Evolutionary conservation across 2,888 invertebrate species (phyloP), one percentile per base, ranked within the genome.

Genomic region (Arge pagana): DNA sequence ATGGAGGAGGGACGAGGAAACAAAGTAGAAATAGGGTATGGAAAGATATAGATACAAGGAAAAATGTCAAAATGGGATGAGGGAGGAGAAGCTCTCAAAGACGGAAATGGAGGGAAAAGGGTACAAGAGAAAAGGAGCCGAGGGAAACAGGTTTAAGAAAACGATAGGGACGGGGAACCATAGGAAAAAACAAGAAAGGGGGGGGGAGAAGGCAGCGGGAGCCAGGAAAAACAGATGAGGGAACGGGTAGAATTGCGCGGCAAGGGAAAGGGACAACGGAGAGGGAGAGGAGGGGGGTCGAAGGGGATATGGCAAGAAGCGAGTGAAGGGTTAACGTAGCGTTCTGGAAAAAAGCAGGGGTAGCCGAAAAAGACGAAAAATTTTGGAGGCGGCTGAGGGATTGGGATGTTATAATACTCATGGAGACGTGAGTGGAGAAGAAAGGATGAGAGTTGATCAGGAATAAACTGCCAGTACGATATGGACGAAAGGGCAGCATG

Each of bases 281-380:
- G n/a, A n/a, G n/a, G n/a, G n/a, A n/a, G n/a, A n/a, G n/a, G n/a
- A n/a, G n/a, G n/a, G n/a, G n/a, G n/a, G n/a, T n/a, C n/a, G n/a
- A n/a, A n/a, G n/a, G n/a, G n/a, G n/a, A n/a, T n/a, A n/a, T n/a
- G n/a, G n/a, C n/a, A n/a, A n/a, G n/a, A n/a, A n/a, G n/a, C n/a
- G n/a, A n/a, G n/a, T n/a, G n/a, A n/a, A n/a, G n/a, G n/a, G n/a
- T n/a, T n/a, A 43, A 15, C 10, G 16, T 43, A 11, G 31, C 30
- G 5, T 43, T 43, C 30, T 43, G 43, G 43, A n/a, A 43, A 43
- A 10, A n/a, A 18, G 30, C 43, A 4, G 30, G 23, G 11, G 2
- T 43, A 4, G 31, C 8, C 10, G 19, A 13, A 5, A 43, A 43
- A n/a, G 43, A 30, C 8, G 30, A 19, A 11, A 30, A 15, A 3